Percentiles rank a stretch among this genome's conserved stretches.
Evolutionary conservation across 2,888 invertebrate genomes (phyloP).

Genomic region (Caenorhabditis doughertyi): DNA sequence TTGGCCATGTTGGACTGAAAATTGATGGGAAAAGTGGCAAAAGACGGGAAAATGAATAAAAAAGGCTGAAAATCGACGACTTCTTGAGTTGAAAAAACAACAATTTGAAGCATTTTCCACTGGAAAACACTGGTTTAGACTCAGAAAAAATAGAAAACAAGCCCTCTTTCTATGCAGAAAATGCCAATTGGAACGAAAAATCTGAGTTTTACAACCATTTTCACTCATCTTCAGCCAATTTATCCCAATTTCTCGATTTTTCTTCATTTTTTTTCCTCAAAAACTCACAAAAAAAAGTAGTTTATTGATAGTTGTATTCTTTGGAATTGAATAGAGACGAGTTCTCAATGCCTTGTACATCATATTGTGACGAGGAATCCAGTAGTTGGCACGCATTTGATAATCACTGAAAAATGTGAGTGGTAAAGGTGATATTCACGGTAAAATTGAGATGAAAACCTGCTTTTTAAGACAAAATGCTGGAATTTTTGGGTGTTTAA

Average conservation of each 20-base stretch:
- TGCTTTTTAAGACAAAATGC: neutral
- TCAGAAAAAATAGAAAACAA: too few species aligned
- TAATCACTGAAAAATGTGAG: constrained; percentile 41
- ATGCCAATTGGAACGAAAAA: too few species aligned
- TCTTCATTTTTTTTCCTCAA: neutral
- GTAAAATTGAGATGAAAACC: too few species aligned
- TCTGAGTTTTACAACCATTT: neutral
- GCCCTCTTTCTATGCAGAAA: too few species aligned
- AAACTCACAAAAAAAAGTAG: constrained; percentile 27
- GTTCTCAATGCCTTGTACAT: constrained; percentile 20
- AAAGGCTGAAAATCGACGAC: too few species aligned
- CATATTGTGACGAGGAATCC: constrained; percentile 34
- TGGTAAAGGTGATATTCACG: neutral
- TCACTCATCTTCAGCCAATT: neutral
- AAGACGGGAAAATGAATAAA: too few species aligned
- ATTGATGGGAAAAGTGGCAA: too few species aligned
- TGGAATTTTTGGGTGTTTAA: too few species aligned
- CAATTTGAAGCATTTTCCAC: too few species aligned
- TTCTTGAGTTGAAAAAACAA: too few species aligned
- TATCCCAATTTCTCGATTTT: neutral
- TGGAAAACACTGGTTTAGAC: too few species aligned
- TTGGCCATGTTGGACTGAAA: too few species aligned
- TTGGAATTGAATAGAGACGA: constrained; percentile 38
- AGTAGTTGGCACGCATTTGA: constrained; percentile 10
- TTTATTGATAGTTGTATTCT: constrained; percentile 10